phyloP scores from a whole-genome alignment of 2,888 invertebrate species.

The Hirtodrosophila confusa region DNA sequence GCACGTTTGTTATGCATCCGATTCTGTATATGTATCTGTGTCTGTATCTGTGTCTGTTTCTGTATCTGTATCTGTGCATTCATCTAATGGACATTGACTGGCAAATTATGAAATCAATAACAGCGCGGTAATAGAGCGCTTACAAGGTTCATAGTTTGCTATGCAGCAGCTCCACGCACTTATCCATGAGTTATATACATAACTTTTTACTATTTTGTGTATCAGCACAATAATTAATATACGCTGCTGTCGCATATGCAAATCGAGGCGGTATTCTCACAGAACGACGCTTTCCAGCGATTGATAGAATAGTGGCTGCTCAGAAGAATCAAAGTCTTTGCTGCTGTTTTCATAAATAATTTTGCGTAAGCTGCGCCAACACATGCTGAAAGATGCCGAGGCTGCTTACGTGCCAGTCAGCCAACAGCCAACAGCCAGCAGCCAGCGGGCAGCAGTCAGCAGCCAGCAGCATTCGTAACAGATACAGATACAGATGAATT shows the following conservation, averaged over 20 bases:
- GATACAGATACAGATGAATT: slow-evolving; percentile 10
- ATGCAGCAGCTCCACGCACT: slow-evolving; percentile 42
- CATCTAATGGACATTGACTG: slow-evolving; percentile 70
- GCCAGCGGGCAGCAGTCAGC: slow-evolving; percentile 31
- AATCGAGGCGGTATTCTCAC: slow-evolving; percentile 69
- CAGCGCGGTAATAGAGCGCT: slow-evolving; percentile 48
- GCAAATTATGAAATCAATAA: slow-evolving; percentile 72
- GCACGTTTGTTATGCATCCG: slow-evolving; percentile 48
- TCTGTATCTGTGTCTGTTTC: not conserved
- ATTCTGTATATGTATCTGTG: not conserved
- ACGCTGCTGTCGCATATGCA: slow-evolving; percentile 62
- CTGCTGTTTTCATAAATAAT: slow-evolving; percentile 75
- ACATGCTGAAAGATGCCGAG: slow-evolving; percentile 66
- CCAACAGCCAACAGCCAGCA: slow-evolving; percentile 40
- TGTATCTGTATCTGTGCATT: slow-evolving; percentile 38
- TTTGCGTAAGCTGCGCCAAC: slow-evolving; percentile 73
- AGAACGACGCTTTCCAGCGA: slow-evolving; percentile 59
- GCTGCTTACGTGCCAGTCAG: slow-evolving; percentile 69
- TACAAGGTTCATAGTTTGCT: slow-evolving; percentile 58
- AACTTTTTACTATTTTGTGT: too few relatives aligned
- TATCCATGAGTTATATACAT: not conserved
- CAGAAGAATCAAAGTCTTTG: slow-evolving; percentile 52
- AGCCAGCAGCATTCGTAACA: slow-evolving; percentile 23
- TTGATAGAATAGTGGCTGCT: slow-evolving; percentile 39
- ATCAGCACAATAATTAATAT: slow-evolving; percentile 30